Percentiles rank a stretch among this genome's conserved stretches.
These are phyloP conservation scores for Otis tarda DNA, from an alignment of 2,113 vertebrate species.

Conservation along the genomic window DNA sequence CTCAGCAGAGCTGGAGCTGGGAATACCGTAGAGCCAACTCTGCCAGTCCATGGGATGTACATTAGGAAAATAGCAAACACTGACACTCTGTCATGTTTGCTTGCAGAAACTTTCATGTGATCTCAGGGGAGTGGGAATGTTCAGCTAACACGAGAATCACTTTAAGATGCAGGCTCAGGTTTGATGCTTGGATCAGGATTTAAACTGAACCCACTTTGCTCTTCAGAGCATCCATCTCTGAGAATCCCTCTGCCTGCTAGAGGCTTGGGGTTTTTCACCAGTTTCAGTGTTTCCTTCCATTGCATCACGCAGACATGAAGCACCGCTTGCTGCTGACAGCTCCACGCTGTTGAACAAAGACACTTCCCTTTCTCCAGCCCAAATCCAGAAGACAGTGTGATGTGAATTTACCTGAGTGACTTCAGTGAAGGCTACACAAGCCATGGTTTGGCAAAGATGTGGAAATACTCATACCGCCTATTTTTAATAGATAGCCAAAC, in stretches of 20 bases:
- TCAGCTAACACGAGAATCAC: not conserved
- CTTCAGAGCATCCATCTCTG: not conserved
- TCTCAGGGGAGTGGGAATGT: not conserved
- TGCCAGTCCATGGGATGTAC: not conserved
- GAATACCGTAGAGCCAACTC: not conserved
- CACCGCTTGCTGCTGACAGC: not conserved
- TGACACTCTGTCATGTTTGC: accelerated
- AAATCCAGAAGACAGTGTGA: not conserved
- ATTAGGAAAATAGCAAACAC: not conserved
- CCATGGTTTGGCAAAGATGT: not conserved
- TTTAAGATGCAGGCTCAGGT: not conserved
- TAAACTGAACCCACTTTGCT: not conserved
- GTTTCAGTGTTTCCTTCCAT: not conserved
- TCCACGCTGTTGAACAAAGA: not conserved
- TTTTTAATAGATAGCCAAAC: not conserved
- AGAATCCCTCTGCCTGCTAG: not conserved
- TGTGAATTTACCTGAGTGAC: not conserved
- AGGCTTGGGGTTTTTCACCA: not conserved
- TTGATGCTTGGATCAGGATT: not conserved
- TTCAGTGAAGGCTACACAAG: not conserved
- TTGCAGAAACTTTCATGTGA: not conserved
- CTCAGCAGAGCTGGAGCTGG: not conserved
- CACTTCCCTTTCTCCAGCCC: not conserved
- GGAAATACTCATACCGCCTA: not conserved
- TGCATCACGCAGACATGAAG: not conserved